Base-by-base conservation (phyloP, 2,888 invertebrate genomes). In the Xestia sexstrigata region DNA sequence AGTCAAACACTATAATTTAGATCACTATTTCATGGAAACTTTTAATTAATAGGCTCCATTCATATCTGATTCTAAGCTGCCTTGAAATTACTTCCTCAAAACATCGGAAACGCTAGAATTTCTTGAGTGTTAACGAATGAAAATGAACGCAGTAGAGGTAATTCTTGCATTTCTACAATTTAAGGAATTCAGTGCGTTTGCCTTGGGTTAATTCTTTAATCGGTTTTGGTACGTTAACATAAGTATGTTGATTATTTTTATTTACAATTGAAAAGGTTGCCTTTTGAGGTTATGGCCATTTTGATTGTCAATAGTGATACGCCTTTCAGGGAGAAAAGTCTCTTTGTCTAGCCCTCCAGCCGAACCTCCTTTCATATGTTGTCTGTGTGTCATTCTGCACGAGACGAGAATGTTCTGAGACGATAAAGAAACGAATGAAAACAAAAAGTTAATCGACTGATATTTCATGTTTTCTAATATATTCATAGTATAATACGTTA, bases 171-270 rank as follows among this genome's bases (percentile, higher is more conserved):
- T 81, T 66, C 69, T 74, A 62, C 63, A 70, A 88, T 82, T 84
- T 69, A 65, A 83, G 60, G 78, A 82, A 88, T 87, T 58, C 78
- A 73, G 78, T 67, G 45, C 71, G 23, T 72, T 84, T 76, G 67
- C 88, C 85, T 87, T 83, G 87, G 84, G 71, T 84, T 78, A 77
- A 74, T 85, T 87, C 70, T 81, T 55, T 83, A 80, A 82, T 73
- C 75, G 74, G 81, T 69, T 66, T 75, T 49, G 66, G 52, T 75
- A 80, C 63, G 60, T 81, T 83, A 71, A 78, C 74, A 78, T 81
- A 82, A 81, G n/a, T 79, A 84, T 83, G 81, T 83, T 75, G 73
- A 73, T 80, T 82, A 80, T 80, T 81, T 80, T 85, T 79, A 74
- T 87, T 81, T 80, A 73, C 78, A 73, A 69, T 67, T 55, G 68